phyloP scores from a whole-genome alignment of 1,140 invertebrate species.

The Philaenus spumarius region DNA sequence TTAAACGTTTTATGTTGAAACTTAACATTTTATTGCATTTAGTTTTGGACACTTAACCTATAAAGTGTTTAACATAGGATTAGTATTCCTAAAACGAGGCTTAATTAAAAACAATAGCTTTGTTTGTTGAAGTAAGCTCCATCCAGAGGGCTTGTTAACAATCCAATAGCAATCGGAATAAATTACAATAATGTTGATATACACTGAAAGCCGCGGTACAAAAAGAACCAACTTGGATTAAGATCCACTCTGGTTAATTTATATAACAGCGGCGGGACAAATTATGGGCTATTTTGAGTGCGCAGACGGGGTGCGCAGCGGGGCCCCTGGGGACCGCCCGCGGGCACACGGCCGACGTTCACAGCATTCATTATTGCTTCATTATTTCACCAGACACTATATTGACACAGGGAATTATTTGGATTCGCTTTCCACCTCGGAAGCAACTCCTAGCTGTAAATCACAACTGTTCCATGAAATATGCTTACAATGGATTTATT shows the following conservation, averaged over 20 bases:
- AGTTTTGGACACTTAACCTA: too few relatives aligned
- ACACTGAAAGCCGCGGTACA: too few relatives aligned
- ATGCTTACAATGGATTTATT: background rate
- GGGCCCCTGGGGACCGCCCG: background rate
- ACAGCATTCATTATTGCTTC: constrained; percentile 19
- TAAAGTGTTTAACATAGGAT: too few relatives aligned
- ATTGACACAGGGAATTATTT: too few relatives aligned
- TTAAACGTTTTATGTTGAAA: too few relatives aligned
- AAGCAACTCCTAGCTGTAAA: background rate
- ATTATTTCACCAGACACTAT: constrained; percentile 17
- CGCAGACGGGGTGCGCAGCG: constrained; percentile 3
- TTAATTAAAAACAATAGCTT: too few relatives aligned
- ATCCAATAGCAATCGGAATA: too few relatives aligned
- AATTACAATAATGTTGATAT: too few relatives aligned
- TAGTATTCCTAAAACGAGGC: too few relatives aligned
- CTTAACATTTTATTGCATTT: too few relatives aligned
- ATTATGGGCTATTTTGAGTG: constrained; percentile 21
- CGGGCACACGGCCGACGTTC: background rate
- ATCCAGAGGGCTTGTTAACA: too few relatives aligned
- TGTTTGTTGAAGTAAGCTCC: too few relatives aligned
- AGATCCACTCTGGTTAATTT: constrained; percentile 20
- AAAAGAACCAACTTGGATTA: background rate
- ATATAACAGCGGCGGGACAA: constrained; percentile 12
- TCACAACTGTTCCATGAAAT: background rate
- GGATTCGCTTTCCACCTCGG: constrained; percentile 7